Percentiles rank a stretch among this genome's conserved stretches.
These are phyloP conservation scores for Apogon talboti DNA, from an alignment of 2,797 vertebrate species.

Conservation along the genomic window DNA sequence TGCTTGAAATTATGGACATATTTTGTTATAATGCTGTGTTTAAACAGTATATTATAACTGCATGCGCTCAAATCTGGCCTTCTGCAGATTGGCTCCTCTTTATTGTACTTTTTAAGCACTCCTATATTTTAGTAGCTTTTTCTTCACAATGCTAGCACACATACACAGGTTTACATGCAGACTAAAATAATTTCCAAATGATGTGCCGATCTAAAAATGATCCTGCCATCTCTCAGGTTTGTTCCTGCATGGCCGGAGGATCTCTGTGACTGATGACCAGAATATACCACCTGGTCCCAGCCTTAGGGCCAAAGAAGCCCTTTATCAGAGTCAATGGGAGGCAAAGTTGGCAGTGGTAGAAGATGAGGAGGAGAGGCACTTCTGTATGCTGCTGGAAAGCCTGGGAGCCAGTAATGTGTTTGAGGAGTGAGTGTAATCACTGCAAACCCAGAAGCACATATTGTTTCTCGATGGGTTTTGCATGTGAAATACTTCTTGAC, in stretches of 20 bases:
- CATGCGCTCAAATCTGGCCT: too few species aligned
- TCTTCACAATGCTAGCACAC: too few species aligned
- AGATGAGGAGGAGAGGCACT: conserved; percentile 89
- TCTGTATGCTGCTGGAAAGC: conserved; percentile 88
- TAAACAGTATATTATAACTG: too few species aligned
- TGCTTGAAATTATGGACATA: not conserved
- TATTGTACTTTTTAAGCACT: too few species aligned
- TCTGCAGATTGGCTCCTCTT: too few species aligned
- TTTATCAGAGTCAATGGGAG: conserved; percentile 80
- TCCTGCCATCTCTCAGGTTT: conserved; percentile 77
- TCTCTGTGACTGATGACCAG: conserved; percentile 75
- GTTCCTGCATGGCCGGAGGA: conserved; percentile 87
- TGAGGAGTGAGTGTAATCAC: conserved; percentile 86
- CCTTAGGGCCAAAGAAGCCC: conserved; percentile 73
- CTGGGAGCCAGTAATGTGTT: conserved; percentile 89
- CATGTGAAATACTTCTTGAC: not conserved
- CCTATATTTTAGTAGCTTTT: too few species aligned
- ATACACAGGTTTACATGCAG: not conserved
- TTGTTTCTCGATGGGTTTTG: not conserved
- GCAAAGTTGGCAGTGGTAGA: conserved; percentile 74
- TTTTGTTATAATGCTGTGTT: too few species aligned
- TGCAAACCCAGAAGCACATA: too few species aligned
- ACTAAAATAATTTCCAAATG: not conserved
- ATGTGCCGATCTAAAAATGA: not conserved
- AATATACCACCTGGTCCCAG: conserved; percentile 24